A percentile compares a stretch with the other conserved stretches of the same genome.
phyloP scores from a whole-genome alignment of 1,140 invertebrate species.

The Brachionus koreanus region DNA sequence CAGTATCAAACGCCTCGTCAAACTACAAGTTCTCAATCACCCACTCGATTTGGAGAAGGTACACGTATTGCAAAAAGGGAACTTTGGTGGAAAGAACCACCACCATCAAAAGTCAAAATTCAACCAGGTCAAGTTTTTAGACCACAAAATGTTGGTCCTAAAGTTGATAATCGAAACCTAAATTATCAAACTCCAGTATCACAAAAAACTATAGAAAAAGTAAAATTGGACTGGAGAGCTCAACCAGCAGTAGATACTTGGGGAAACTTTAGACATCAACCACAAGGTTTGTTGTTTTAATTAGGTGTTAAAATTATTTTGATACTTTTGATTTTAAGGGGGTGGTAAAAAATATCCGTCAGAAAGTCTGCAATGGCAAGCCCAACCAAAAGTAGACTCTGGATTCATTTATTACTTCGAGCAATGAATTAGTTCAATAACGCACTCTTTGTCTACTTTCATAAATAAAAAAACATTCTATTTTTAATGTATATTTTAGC shows the following conservation, averaged over 20 bases:
- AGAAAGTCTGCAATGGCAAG: background rate
- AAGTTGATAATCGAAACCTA: slow-evolving; percentile 12
- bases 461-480: background rate
- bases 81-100: slow-evolving; percentile 40
- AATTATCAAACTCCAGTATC: background rate
- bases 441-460: background rate
- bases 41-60: slow-evolving; percentile 15
- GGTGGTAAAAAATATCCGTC: slow-evolving; percentile 12
- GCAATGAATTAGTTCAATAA: background rate
- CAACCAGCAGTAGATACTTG: slow-evolving; percentile 38
- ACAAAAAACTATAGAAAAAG: background rate
- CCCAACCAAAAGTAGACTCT: slow-evolving; percentile 28
- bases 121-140: background rate
- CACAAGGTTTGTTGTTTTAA: background rate
- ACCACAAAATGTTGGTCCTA: slow-evolving; percentile 13
- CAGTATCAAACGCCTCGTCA: background rate
- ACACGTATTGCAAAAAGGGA: slow-evolving; percentile 22
- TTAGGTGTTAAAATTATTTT: background rate
- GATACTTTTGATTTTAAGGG: background rate
- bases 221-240: slow-evolving; percentile 20
- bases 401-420: slow-evolving; percentile 40
- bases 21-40: background rate
- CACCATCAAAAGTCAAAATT: slow-evolving; percentile 7
- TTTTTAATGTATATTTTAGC: slow-evolving; percentile 28
- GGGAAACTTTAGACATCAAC: slow-evolving; percentile 32